A percentile compares a stretch with the other conserved stretches of the same genome.
Conservation (phyloP, 1,140 invertebrate species). For the Vollenhovia emeryi region DNA sequence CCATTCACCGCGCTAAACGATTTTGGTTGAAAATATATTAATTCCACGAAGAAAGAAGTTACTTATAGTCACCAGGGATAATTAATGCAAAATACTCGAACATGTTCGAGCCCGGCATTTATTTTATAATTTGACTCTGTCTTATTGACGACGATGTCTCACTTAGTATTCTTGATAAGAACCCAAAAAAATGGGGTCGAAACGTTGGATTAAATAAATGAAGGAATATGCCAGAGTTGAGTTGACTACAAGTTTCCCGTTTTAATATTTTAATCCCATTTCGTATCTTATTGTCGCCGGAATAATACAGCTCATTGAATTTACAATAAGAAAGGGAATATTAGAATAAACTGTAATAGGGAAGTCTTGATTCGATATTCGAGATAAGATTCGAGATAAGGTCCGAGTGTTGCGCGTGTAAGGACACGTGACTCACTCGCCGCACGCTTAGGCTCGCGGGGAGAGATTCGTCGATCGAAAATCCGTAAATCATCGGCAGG, state of each 20-base stretch:
- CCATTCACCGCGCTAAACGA: not conserved
- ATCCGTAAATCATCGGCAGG: conserved; percentile 72
- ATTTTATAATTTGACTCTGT: too few species aligned
- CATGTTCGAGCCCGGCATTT: too few species aligned
- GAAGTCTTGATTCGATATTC: conserved; percentile 25
- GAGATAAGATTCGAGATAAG: conserved; percentile 19
- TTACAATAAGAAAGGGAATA: conserved; percentile 20
- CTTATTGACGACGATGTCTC: too few species aligned
- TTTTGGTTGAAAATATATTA: not conserved
- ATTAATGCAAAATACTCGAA: too few species aligned
- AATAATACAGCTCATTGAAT: conserved; percentile 5
- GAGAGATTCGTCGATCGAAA: conserved; percentile 63
- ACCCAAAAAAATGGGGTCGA: too few species aligned
- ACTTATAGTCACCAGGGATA: too few species aligned
- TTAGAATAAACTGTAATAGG: not conserved
- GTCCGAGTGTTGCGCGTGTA: not conserved
- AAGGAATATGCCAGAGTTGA: too few species aligned
- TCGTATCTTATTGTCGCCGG: not conserved
- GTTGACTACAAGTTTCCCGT: too few species aligned
- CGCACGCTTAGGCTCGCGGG: conserved; percentile 30
- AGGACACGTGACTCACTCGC: conserved; percentile 54
- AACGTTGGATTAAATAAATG: too few species aligned
- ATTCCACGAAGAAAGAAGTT: too few species aligned
- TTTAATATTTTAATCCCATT: not conserved
- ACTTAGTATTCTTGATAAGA: too few species aligned